These are phyloP conservation scores for Apamea epomidion DNA, from an alignment of 2,888 invertebrate species.

Conservation along the genomic window DNA sequence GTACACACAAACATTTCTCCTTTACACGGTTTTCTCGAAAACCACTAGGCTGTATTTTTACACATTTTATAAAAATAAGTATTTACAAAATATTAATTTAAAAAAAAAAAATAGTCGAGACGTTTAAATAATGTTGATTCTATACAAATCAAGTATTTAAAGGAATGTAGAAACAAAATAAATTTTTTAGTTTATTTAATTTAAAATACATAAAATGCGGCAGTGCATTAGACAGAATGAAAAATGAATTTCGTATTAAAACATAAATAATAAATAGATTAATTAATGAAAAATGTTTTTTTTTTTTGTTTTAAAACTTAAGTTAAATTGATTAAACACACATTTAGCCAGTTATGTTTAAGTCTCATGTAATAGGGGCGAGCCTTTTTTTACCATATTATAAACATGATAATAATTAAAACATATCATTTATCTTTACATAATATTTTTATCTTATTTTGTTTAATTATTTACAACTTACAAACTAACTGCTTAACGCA, in stretches of 20 bases:
- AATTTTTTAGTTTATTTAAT: background rate
- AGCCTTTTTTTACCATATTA: background rate
- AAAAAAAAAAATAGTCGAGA: conserved; percentile 33
- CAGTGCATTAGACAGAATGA: conserved; percentile 28
- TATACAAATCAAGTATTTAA: conserved; percentile 24
- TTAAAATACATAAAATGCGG: background rate
- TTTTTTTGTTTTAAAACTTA: background rate
- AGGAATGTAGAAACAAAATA: conserved; percentile 45
- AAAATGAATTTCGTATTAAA: background rate
- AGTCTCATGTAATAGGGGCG: background rate
- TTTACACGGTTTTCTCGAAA: background rate
- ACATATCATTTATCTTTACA: background rate
- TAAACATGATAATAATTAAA: background rate
- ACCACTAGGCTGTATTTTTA: background rate
- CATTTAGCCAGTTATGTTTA: background rate
- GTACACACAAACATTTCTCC: background rate
- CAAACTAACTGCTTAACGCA: background rate
- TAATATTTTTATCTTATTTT: background rate
- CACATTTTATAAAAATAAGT: conserved; percentile 9
- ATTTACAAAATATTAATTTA: conserved; percentile 29
- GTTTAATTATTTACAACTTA: conserved; percentile 1
- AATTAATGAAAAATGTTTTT: conserved; percentile 15
- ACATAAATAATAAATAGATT: conserved; percentile 24
- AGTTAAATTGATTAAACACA: background rate
- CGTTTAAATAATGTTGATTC: conserved; percentile 6